Evolutionary conservation across 2,797 vertebrate genomes (phyloP).

Genomic region (Meriones psammophilus): DNA sequence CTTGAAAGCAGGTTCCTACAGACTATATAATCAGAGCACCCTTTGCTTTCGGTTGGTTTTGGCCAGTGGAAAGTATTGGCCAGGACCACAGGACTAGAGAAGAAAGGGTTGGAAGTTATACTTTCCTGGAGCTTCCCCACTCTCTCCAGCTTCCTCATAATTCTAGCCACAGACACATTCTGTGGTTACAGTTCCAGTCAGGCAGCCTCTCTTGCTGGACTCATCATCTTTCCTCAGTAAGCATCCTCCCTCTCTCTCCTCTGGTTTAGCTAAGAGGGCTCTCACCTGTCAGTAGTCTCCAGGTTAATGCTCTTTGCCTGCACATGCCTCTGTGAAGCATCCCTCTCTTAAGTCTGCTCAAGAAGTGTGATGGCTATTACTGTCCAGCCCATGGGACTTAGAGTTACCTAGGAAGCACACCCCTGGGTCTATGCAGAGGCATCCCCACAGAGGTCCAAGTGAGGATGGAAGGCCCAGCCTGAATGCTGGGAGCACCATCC

Average conservation of each 20-base stretch:
- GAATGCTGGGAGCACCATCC: neutral
- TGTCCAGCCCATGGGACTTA: neutral
- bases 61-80: neutral
- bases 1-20: neutral
- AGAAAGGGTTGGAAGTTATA: neutral
- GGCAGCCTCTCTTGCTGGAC: neutral
- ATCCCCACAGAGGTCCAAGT: neutral
- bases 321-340: neutral
- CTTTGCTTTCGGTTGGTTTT: slow-evolving; percentile 15
- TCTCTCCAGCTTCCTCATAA: neutral
- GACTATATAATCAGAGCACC: neutral
- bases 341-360: neutral
- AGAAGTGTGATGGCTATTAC: neutral
- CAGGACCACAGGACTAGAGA: neutral
- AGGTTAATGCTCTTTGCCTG: neutral
- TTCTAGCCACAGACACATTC: neutral
- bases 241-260: neutral
- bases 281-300: neutral
- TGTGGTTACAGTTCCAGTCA: neutral
- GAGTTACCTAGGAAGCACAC: neutral
- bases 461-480: neutral
- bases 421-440: neutral
- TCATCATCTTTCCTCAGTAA: neutral
- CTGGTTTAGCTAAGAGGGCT: neutral
- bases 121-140: neutral